Base-by-base conservation (phyloP, 2,113 vertebrate species). In the Steatornis caripensis region DNA sequence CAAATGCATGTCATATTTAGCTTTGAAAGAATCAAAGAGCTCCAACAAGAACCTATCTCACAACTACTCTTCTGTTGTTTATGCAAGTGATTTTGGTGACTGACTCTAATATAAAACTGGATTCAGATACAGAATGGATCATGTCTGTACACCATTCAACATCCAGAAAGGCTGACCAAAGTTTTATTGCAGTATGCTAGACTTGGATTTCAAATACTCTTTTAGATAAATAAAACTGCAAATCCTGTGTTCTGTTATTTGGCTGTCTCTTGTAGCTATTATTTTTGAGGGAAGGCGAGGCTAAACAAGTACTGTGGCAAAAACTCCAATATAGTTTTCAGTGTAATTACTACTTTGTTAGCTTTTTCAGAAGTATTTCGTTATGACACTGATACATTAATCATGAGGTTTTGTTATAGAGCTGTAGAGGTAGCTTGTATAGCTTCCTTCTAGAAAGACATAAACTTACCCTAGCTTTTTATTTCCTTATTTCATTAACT, bases 141-240 rank as follows among this genome's bases (percentile, higher is more conserved):
- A 5, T 14, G 14, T 62, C 46, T 1, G 3, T 80, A 46, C 0
- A 1, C 64, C 22, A 54, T 45, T 87, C 36, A 54, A 23, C 8
- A 24, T 72, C 45, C 39, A 45, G 5, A 61, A 85, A 46, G 11
- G 12, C 46, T 66, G 14, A 48, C 54, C 9, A 3, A 34, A 65
- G 9, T 55, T 54, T 87, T 46, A 23, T 57, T 26, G 53, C 36
- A 12, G 4, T 61, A 30, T 72, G 29, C 30, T 37, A 74, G 29
- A 19, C 14, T 5, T 23, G 21, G 6, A 4, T 85, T 88, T 84
- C 58, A 58, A n/a, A 68, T 66, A 39, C 9, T 53, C 26, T 51
- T 78, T 70, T 43, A 62, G 22, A 79, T 79, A 61, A 60, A 48
- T 22, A 55, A 82, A 86, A 37, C 55, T 29, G 24, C 9, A 75